These are phyloP conservation scores for Anthoscopus minutus DNA, from an alignment of 2,113 vertebrate species.

Conservation along the genomic window DNA sequence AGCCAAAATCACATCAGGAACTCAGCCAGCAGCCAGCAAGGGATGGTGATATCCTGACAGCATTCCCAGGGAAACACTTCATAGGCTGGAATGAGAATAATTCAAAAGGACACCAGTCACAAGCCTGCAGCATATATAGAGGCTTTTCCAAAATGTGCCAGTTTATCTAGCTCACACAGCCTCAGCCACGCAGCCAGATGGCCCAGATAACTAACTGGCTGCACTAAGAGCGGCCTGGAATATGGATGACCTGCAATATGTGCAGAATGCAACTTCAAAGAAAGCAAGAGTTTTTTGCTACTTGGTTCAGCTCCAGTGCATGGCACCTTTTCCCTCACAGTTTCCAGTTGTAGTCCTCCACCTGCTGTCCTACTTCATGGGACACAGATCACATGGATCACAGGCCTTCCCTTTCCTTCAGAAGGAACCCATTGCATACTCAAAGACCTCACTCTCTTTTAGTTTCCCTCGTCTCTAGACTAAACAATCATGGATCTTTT, in stretches of 20 bases:
- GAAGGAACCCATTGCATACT: background rate
- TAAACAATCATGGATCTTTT: background rate
- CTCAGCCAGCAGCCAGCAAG: background rate
- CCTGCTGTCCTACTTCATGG: background rate
- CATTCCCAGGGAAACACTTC: conserved; percentile 38
- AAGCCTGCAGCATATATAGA: background rate
- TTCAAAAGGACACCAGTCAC: background rate
- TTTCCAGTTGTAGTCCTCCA: background rate
- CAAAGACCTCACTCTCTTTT: background rate
- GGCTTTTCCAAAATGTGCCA: conserved; percentile 1
- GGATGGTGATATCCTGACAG: background rate
- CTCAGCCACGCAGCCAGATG: background rate
- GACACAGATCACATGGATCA: background rate
- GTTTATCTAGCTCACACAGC: conserved; percentile 21
- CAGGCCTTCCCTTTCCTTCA: background rate
- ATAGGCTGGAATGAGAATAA: conserved; percentile 17
- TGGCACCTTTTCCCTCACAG: accelerated
- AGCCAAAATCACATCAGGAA: background rate
- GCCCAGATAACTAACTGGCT: background rate
- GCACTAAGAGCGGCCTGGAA: background rate
- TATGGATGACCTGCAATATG: background rate
- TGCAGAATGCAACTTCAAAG: background rate
- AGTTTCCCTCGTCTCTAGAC: background rate
- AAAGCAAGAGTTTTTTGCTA: background rate
- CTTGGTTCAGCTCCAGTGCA: background rate